phyloP scores from a whole-genome alignment of 2,888 invertebrate genomes.

The Empis stercorea region DNA sequence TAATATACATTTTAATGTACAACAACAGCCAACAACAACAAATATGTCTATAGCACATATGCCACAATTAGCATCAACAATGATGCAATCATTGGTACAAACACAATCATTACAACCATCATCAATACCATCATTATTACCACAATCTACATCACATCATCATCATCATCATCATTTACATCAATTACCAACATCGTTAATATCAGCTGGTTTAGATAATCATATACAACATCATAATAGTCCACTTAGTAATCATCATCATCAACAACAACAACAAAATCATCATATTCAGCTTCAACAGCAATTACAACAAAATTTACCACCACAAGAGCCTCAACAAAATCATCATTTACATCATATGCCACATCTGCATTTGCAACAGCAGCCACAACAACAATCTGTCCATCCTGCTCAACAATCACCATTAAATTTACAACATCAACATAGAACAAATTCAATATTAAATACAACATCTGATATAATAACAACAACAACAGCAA shows the following conservation, averaged over 20 bases:
- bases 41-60: conserved; percentile 14
- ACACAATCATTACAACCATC: conserved; percentile 14
- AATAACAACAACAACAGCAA: conserved; percentile 9
- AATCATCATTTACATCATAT: conserved; percentile 12
- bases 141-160: conserved; percentile 11
- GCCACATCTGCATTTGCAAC: conserved; percentile 5
- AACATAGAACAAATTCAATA: too few relatives aligned
- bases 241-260: conserved; percentile 12
- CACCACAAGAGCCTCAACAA: conserved; percentile 11
- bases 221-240: conserved; percentile 6
- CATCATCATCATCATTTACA: conserved; percentile 5
- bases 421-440: conserved; percentile 10
- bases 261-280: conserved; percentile 13
- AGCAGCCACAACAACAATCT: conserved; percentile 11
- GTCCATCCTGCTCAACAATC: background rate
- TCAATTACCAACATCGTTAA: conserved; percentile 7
- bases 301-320: conserved; percentile 6
- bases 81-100: conserved; percentile 31
- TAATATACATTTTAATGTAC: too few relatives aligned
- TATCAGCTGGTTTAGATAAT: conserved; percentile 10
- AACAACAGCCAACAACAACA: background rate
- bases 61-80: conserved; percentile 18
- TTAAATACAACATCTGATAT: too few relatives aligned
- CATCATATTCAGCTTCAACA: conserved; percentile 9
- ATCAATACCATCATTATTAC: conserved; percentile 34